Conservation (phyloP, 2,113 vertebrate genomes). For the Halcyon senegalensis region DNA sequence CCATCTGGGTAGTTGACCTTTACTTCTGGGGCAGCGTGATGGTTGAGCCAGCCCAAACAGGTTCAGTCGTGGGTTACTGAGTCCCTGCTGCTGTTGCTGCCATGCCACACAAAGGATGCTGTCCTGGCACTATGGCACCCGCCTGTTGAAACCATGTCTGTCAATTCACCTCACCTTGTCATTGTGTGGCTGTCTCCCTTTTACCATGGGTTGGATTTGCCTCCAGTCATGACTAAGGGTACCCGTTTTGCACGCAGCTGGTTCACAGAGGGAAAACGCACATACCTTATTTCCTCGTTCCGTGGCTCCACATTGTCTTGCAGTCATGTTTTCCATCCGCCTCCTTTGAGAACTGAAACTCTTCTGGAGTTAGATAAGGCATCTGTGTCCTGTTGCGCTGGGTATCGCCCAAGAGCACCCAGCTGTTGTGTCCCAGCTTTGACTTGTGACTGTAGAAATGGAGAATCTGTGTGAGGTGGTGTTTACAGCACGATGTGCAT, state of each 20-base stretch:
- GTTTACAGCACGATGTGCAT: background rate
- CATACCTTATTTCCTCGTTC: accelerated
- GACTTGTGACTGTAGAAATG: accelerated
- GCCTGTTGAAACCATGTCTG: too few relatives aligned
- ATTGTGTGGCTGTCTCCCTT: background rate
- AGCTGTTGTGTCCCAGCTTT: accelerated
- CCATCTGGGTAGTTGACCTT: background rate
- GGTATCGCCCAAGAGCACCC: background rate
- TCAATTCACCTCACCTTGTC: accelerated
- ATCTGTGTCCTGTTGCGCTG: background rate
- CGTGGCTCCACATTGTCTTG: background rate
- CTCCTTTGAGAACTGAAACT: background rate
- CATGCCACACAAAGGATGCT: background rate
- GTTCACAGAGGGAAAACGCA: background rate
- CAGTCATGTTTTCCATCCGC: background rate
- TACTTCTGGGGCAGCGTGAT: background rate
- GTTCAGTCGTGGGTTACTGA: background rate
- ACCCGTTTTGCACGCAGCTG: background rate
- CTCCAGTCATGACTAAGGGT: background rate
- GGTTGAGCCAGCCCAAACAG: background rate
- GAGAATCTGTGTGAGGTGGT: background rate
- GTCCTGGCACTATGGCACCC: accelerated
- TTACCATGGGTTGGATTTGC: background rate
- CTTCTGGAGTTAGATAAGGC: background rate
- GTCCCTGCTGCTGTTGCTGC: too few relatives aligned